phyloP scores from a whole-genome alignment of 1,140 invertebrate genomes.

The Potamilus streckersoni region DNA sequence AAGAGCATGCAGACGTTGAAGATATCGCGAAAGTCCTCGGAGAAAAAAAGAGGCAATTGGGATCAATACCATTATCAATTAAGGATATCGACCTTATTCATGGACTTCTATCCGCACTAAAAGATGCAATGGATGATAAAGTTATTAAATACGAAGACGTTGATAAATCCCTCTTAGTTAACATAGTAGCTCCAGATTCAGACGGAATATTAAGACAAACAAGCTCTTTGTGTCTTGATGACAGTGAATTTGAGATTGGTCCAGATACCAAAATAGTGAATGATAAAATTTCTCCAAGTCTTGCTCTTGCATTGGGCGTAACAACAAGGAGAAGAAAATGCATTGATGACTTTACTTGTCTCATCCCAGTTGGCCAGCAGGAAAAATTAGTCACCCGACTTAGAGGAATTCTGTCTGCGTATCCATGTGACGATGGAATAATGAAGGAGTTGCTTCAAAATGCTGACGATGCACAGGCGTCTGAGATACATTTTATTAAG shows the following conservation, averaged over 20 bases:
- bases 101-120: constrained; percentile 30
- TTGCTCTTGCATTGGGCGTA: constrained; percentile 34
- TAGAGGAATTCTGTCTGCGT: constrained; percentile 49
- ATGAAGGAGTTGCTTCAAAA: constrained; percentile 67
- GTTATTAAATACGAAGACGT: background rate
- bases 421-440: constrained; percentile 52
- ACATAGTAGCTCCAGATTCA: constrained; percentile 22
- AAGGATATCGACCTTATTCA: constrained; percentile 32
- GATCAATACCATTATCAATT: background rate
- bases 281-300: constrained; percentile 12
- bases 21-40: constrained; percentile 18
- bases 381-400: constrained; percentile 56
- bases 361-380: constrained; percentile 48
- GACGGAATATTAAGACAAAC: constrained; percentile 16
- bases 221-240: constrained; percentile 34
- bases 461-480: constrained; percentile 62
- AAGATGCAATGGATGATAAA: constrained; percentile 17
- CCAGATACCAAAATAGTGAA: constrained; percentile 31
- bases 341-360: constrained; percentile 1
- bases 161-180: background rate
- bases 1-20: constrained; percentile 8
- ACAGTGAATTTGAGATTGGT: constrained; percentile 15
- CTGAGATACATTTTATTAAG: constrained; percentile 56
- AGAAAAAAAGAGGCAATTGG: background rate
- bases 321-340: constrained; percentile 31